Percentiles rank a stretch among this genome's conserved stretches.
Conservation (phyloP, 2,113 vertebrate species). For the Chunga burmeisteri region DNA sequence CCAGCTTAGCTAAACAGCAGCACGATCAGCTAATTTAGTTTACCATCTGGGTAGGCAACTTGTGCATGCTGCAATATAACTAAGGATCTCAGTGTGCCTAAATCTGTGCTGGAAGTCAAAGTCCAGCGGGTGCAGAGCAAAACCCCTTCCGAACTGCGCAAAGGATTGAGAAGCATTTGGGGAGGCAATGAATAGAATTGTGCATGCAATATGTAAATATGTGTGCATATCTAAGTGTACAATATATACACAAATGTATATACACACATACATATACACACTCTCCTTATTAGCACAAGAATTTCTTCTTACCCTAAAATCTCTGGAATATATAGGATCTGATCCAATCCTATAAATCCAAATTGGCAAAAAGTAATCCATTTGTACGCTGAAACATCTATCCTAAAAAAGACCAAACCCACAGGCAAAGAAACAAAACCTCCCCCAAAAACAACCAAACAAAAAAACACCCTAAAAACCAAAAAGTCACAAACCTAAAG, state of each 20-base stretch:
- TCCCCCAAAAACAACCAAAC: background rate
- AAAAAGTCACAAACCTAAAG: background rate
- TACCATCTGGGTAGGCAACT: background rate
- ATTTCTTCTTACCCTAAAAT: background rate
- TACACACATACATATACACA: background rate
- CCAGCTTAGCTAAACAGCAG: background rate
- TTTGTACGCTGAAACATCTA: background rate
- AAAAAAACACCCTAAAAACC: background rate
- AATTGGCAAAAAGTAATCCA: background rate
- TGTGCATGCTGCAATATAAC: background rate
- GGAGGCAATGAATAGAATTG: background rate
- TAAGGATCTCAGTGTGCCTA: background rate
- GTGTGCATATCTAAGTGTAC: background rate
- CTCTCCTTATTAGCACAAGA: background rate
- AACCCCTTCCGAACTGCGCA: background rate
- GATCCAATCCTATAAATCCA: background rate
- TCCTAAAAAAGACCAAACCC: background rate
- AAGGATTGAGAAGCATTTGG: background rate
- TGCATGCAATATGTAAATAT: rapidly evolving
- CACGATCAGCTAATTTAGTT: background rate
- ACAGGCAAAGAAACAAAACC: background rate
- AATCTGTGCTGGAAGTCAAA: background rate
- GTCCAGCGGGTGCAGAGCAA: background rate
- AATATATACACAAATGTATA: background rate
- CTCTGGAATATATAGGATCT: background rate